Percentiles rank a stretch among this genome's conserved stretches.
These are phyloP conservation scores for Episyrphus balteatus DNA, from an alignment of 1,140 invertebrate genomes.

Conservation along the genomic window DNA sequence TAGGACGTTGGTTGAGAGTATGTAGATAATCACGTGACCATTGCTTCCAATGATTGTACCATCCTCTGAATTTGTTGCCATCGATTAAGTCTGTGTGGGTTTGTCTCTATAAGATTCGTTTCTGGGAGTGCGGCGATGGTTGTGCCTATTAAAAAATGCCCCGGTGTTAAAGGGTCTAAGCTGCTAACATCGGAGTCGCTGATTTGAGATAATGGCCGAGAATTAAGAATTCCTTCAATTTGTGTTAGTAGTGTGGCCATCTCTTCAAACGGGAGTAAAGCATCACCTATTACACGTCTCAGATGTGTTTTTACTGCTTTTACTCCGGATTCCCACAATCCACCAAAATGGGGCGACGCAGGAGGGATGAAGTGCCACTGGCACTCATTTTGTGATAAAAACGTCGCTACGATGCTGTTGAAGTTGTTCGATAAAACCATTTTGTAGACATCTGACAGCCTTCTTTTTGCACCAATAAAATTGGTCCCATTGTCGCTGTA, in stretches of 20 bases:
- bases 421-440: not conserved
- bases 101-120: not conserved
- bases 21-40: slow-evolving; percentile 15
- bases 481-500: no score
- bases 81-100: not conserved
- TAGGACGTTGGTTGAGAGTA: slow-evolving; percentile 15
- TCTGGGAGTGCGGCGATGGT: not conserved
- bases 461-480: no score
- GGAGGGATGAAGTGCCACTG: slow-evolving; percentile 1
- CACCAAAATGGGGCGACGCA: slow-evolving; percentile 14
- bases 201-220: no score
- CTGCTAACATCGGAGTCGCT: not conserved
- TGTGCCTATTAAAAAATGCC: slow-evolving; percentile 1
- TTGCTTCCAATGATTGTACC: slow-evolving; percentile 13
- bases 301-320: slow-evolving; percentile 15
- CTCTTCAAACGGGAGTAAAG: slow-evolving; percentile 16
- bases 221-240: no score
- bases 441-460: not conserved
- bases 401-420: not conserved
- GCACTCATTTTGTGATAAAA: not conserved
- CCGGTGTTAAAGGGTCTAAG: slow-evolving; percentile 1
- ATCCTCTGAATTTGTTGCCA: not conserved
- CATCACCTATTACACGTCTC: slow-evolving; percentile 4
- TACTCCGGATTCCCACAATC: slow-evolving; percentile 13
- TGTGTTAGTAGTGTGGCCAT: no score